phyloP scores from a whole-genome alignment of 2,888 invertebrate genomes.

The Dendrolimus houi region DNA sequence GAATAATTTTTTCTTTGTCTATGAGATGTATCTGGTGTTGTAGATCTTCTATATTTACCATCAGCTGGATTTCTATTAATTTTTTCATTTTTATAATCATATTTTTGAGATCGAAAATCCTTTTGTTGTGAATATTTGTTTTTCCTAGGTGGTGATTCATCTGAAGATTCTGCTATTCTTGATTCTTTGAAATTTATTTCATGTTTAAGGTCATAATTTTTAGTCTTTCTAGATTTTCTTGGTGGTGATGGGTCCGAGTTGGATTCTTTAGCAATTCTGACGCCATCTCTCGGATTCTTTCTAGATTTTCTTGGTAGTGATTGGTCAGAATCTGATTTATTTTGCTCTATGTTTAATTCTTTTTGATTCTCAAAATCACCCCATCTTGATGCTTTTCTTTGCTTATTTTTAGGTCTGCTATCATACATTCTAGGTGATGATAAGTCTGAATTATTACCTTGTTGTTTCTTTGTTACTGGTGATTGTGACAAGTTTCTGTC shows the following conservation, averaged over 20 bases:
- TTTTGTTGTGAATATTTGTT: constrained; percentile 2
- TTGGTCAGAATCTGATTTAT: constrained; percentile 11
- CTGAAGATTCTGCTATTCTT: constrained; percentile 15
- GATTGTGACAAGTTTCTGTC: constrained; percentile 10
- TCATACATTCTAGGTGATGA: constrained; percentile 28
- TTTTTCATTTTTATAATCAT: too few relatives aligned
- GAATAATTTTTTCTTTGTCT: too few relatives aligned
- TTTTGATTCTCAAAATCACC: constrained; percentile 15
- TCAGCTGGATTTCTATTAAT: too few relatives aligned
- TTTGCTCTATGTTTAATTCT: constrained; percentile 19
- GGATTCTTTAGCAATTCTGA: constrained; percentile 8
- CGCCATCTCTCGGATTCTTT: constrained; percentile 10
- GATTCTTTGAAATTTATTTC: constrained; percentile 31
- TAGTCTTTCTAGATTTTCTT: constrained; percentile 27
- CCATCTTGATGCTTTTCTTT: constrained; percentile 38
- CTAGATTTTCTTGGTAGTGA: constrained; percentile 14
- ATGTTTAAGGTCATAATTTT: constrained; percentile 2
- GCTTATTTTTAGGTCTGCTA: constrained; percentile 20
- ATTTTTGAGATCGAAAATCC: too few relatives aligned
- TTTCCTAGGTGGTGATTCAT: constrained; percentile 35
- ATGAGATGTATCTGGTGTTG: not conserved
- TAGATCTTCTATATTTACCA: constrained; percentile 3
- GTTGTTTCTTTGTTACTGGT: constrained; percentile 10
- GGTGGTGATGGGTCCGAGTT: constrained; percentile 32
- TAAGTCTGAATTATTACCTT: constrained; percentile 21